A percentile compares a stretch with the other conserved stretches of the same genome.
phyloP scores from a whole-genome alignment of 2,797 vertebrate genomes.

The Sebastes variabilis region DNA sequence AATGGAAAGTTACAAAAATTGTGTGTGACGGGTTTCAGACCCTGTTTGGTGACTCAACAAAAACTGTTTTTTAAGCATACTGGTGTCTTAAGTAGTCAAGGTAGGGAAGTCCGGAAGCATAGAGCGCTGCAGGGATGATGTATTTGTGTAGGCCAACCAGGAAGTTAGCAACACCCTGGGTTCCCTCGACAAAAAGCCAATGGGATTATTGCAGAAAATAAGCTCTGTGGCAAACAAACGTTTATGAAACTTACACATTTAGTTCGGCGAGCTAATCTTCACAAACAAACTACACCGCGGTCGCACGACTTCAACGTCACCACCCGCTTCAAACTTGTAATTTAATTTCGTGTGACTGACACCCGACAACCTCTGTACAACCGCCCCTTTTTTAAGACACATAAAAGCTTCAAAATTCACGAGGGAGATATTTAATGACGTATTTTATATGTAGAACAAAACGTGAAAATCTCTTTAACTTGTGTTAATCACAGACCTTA shows the following conservation, averaged over 20 bases:
- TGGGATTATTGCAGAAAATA: background rate
- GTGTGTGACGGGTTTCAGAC: too few relatives aligned
- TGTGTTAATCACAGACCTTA: background rate
- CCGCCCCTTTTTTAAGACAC: background rate
- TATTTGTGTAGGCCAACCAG: background rate
- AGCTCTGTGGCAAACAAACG: too few relatives aligned
- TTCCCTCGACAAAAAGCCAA: background rate
- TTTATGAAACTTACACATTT: background rate
- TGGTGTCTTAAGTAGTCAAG: background rate
- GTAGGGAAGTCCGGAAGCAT: background rate
- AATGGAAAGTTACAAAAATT: too few relatives aligned
- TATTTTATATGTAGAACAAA: background rate
- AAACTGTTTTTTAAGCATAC: background rate
- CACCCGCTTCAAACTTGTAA: background rate
- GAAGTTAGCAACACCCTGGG: background rate
- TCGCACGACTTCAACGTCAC: background rate
- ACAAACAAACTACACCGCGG: background rate
- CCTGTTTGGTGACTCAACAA: too few relatives aligned
- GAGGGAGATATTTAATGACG: background rate
- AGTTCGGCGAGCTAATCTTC: background rate
- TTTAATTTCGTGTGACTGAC: background rate
- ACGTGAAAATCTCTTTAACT: background rate
- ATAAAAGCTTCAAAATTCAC: background rate
- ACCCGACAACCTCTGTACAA: background rate
- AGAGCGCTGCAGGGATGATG: background rate